Evolutionary conservation across 1,140 invertebrate genomes (phyloP), one percentile per base, ranked within the genome.

Genomic region (Conopomorpha cramerella): DNA sequence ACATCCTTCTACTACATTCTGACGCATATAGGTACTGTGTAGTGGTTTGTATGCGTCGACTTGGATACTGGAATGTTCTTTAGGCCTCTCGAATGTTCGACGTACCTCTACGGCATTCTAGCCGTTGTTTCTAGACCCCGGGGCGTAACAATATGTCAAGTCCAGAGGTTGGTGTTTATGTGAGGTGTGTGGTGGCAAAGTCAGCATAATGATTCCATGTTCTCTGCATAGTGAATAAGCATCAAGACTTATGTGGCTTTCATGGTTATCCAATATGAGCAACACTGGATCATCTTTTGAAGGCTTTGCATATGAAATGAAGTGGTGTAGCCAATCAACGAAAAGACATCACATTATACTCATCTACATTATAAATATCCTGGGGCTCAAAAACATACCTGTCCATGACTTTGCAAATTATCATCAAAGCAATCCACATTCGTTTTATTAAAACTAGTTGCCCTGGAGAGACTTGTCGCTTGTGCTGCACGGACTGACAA

Each of bases 371-470:
- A 35, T 52, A 68, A 34, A 47, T 53, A 36, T 57, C 36, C 17
- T 56, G 44, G 13, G 54, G 43, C 11, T 46, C 43, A 43, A 41
- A 49, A 7, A 34, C 28, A 34, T 54, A 3, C 6, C 49, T 25
- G 8, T 47, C 44, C 42, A 51, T 41, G 3, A 72, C 52, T 47
- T 15, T 26, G 3, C 12, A 73, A 34, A 46, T 72, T 77, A 11
- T 51, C 40, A 31, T 46, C 51, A 17, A 55, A 59, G 27, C 16
- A 23, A 33, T 51, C 30, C 10, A 74, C 67, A 36, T 78, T 81
- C 3, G 14, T 51, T 46, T 45, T 55, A 49, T 82, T 82, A 43
- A 81, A 80, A 33, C 63, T 71, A 8, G 71, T 77, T 8, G 70
- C 66, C 45, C 77, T 54, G 12, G 67, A 51, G 10, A 78, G 39